A percentile compares a stretch with the other conserved stretches of the same genome.
phyloP scores from a whole-genome alignment of 2,888 invertebrate species.

The Galerucella nymphaeae region DNA sequence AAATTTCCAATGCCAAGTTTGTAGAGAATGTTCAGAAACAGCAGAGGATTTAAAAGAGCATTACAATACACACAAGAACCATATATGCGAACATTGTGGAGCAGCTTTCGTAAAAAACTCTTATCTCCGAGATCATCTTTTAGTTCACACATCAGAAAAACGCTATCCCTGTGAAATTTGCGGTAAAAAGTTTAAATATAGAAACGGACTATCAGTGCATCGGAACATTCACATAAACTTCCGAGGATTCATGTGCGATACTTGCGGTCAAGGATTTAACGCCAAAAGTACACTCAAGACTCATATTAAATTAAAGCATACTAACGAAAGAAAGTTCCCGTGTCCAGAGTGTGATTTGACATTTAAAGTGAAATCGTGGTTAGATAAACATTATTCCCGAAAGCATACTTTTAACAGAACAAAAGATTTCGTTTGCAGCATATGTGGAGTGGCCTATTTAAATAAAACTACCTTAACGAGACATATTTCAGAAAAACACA shows the following conservation, averaged over 20 bases:
- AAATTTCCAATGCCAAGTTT: constrained; percentile 34
- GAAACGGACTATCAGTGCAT: constrained; percentile 54
- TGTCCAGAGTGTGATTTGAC: constrained; percentile 53
- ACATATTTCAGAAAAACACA: constrained; percentile 42
- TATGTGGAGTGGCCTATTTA: constrained; percentile 40
- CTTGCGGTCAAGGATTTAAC: constrained; percentile 55
- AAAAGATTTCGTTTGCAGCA: constrained; percentile 40
- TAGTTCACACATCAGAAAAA: constrained; percentile 50
- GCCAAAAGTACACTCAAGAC: constrained; percentile 54
- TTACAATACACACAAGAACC: constrained; percentile 44
- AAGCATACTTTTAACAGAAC: constrained; percentile 40
- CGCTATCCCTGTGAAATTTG: constrained; percentile 53
- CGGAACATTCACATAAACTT: constrained; percentile 54
- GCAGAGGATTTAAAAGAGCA: constrained; percentile 37
- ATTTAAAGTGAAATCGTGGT: constrained; percentile 54
- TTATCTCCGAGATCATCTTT: constrained; percentile 47
- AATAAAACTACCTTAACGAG: constrained; percentile 43
- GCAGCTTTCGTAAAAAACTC: constrained; percentile 46
- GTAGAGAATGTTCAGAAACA: constrained; percentile 33
- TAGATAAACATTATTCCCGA: constrained; percentile 52
- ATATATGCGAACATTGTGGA: constrained; percentile 49
- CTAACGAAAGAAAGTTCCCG: constrained; percentile 51
- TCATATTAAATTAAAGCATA: constrained; percentile 53
- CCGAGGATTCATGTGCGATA: constrained; percentile 53
- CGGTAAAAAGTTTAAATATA: constrained; percentile 52